phyloP scores from a whole-genome alignment of 1,140 invertebrate genomes.

The Danaus melanippus region DNA sequence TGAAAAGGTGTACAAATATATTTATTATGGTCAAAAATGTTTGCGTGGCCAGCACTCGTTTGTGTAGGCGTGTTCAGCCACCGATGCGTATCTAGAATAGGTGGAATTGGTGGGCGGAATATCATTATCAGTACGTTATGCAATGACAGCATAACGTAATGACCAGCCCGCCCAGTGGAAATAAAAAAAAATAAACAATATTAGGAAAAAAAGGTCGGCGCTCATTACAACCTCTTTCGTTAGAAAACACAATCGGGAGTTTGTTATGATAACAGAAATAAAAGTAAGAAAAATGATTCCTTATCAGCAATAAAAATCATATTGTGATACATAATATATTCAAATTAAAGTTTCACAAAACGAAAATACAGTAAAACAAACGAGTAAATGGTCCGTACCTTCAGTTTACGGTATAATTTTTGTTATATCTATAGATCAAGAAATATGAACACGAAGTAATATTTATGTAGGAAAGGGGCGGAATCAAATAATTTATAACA shows the following conservation, averaged over 20 bases:
- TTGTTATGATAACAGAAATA: no score
- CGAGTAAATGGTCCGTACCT: no score
- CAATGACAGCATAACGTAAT: slow-evolving; percentile 50
- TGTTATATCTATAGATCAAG: slow-evolving; percentile 6
- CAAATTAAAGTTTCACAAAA: no score
- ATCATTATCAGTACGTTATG: slow-evolving; percentile 47
- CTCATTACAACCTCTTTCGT: no score
- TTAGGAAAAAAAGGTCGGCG: no score
- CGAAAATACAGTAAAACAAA: no score
- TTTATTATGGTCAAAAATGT: slow-evolving; percentile 4
- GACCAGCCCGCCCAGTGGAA: slow-evolving; percentile 37
- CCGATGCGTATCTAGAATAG: slow-evolving; percentile 62
- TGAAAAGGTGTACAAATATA: no score
- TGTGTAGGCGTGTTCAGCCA: slow-evolving; percentile 45
- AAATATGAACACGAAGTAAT: slow-evolving; percentile 9
- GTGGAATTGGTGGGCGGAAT: slow-evolving; percentile 63
- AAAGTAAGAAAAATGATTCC: no score
- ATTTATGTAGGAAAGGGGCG: slow-evolving; percentile 17
- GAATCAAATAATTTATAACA: slow-evolving; percentile 15
- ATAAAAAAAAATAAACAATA: slow-evolving; percentile 24
- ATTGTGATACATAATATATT: no score
- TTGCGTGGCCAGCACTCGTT: slow-evolving; percentile 33
- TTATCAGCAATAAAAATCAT: no score
- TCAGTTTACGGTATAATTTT: neutral
- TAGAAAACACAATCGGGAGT: no score